phyloP scores from a whole-genome alignment of 2,113 vertebrate genomes.

The Aptenodytes patagonicus region DNA sequence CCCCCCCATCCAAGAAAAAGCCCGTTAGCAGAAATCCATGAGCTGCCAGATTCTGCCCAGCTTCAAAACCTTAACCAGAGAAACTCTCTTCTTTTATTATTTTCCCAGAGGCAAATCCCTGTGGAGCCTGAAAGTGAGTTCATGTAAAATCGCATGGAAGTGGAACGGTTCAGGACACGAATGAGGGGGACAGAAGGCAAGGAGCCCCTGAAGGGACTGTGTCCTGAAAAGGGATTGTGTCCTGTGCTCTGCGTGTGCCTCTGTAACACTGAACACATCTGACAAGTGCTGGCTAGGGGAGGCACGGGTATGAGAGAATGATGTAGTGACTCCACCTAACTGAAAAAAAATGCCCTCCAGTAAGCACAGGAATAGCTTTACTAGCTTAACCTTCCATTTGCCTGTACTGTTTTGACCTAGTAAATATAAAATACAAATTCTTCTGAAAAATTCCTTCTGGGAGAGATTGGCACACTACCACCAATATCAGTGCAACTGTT shows the following conservation, averaged over 20 bases:
- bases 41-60: background rate
- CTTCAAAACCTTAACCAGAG: background rate
- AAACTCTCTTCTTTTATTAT: background rate
- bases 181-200: background rate
- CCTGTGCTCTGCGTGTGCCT: background rate
- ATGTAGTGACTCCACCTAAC: background rate
- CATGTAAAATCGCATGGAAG: background rate
- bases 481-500: background rate
- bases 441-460: background rate
- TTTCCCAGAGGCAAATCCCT: background rate
- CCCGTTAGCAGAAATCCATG: background rate
- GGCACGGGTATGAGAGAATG: background rate
- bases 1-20: background rate
- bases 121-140: background rate
- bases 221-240: background rate
- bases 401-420: background rate
- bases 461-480: background rate
- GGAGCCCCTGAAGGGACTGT: background rate
- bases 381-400: background rate
- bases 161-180: background rate
- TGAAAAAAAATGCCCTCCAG: background rate
- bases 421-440: background rate
- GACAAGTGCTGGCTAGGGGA: background rate
- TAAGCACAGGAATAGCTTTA: background rate
- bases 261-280: conserved; percentile 4